Evolutionary conservation across 30 jellyfish, hydroid and myxozoan species (phyloP).

Genomic region (Haliclystus octoradiatus): DNA sequence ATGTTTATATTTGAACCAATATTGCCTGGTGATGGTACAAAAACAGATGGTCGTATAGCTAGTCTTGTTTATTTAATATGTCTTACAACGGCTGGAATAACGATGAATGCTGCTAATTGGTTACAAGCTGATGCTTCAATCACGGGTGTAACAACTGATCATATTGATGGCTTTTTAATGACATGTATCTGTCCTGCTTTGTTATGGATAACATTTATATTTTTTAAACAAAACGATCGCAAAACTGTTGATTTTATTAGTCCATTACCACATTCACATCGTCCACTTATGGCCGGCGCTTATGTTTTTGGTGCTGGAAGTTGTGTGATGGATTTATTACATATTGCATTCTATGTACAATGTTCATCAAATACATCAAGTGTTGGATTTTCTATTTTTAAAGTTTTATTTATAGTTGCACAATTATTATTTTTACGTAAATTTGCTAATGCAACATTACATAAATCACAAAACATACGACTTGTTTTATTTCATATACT

Average conservation of each 20-base stretch:
- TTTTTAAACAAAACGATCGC: constrained; percentile 88
- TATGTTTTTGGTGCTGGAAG: constrained; percentile 97
- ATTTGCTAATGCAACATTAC: constrained; percentile 86
- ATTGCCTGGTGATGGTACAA: constrained; percentile 86
- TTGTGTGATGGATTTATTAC: constrained; percentile 81
- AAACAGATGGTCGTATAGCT: constrained; percentile 89
- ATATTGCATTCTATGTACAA: constrained; percentile 63
- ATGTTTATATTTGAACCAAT: constrained; percentile 81
- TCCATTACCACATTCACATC: constrained; percentile 78
- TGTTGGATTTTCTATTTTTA: constrained; percentile 67
- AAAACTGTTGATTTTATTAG: constrained; percentile 91
- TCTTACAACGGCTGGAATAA: constrained; percentile 94
- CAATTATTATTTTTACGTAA: constrained; percentile 76
- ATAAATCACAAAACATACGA: constrained; percentile 82
- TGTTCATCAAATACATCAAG: constrained; percentile 60
- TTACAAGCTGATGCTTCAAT: constrained; percentile 62
- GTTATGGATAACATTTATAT: constrained; percentile 70
- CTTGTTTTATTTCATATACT: constrained; percentile 82
- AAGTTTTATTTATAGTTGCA: constrained; percentile 56
- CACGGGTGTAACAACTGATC: constrained; percentile 85
- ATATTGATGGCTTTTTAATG: constrained; percentile 89
- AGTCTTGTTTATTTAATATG: constrained; percentile 84
- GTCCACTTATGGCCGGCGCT: constrained; percentile 95
- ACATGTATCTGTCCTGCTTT: constrained; percentile 93
- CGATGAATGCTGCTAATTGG: constrained; percentile 85